Percentiles rank a stretch among this genome's conserved stretches.
Conservation (phyloP, 1,140 invertebrate genomes). For the Oreohelix idahoensis region DNA sequence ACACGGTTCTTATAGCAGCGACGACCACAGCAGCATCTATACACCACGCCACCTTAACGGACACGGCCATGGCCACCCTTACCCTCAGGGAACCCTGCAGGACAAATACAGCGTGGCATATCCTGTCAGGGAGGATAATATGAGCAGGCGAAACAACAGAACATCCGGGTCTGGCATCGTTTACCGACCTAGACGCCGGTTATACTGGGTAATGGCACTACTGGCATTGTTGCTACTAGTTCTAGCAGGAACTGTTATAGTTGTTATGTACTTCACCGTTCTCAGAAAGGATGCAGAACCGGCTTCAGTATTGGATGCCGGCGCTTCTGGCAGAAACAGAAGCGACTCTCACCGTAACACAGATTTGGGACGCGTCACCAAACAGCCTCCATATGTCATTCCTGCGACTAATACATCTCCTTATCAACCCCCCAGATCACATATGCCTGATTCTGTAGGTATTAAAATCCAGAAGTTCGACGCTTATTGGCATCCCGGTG, state of each 20-base stretch:
- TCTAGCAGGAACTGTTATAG: conserved; percentile 34
- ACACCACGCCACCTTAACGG: conserved; percentile 26
- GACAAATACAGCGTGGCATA: conserved; percentile 37
- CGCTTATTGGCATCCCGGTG: conserved; percentile 43
- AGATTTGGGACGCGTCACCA: background rate
- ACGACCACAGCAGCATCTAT: conserved; percentile 25
- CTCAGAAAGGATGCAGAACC: conserved; percentile 16
- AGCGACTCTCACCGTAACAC: background rate
- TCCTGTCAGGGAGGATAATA: conserved; percentile 14
- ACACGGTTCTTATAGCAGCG: conserved; percentile 19
- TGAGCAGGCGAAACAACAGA: background rate
- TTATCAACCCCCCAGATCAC: background rate
- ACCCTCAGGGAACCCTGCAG: conserved; percentile 13
- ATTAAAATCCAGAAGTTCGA: conserved; percentile 40
- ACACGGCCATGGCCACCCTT: conserved; percentile 10
- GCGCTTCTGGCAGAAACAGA: background rate
- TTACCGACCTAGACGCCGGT: conserved; percentile 29
- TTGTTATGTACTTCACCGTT: conserved; percentile 42
- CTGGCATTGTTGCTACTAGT: conserved; percentile 30
- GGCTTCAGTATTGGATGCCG: background rate
- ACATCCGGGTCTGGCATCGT: conserved; percentile 40
- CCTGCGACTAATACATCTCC: background rate
- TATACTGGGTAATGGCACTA: conserved; percentile 39
- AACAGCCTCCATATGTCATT: conserved; percentile 1
- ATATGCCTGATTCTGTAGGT: background rate